Base-by-base conservation (phyloP, 2,888 invertebrate genomes). In the Stenurella melanura region DNA sequence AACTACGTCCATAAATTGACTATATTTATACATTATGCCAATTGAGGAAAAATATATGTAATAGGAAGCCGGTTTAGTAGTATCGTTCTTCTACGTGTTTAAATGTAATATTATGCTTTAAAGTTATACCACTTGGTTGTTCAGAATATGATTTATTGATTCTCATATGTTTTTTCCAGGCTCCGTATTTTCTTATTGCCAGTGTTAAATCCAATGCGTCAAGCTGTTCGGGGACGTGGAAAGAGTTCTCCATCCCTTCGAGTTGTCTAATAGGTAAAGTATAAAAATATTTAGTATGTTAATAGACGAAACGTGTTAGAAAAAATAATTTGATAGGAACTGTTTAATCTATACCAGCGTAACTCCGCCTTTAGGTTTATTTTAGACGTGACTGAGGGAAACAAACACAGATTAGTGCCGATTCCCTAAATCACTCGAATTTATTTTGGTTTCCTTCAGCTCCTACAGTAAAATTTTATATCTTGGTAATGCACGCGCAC, bases 191-290 rank as follows among this genome's bases (percentile, higher is more conserved):
- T 89, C 87, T 86, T 77, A 75, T 80, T 87, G 85, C 81, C 80
- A 84, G 86, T 87, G 90, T 90, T 90, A 86, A 90, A 91, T 88
- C 91, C 91, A 92, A 92, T 92, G 92, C 92, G 89, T 92, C 92
- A 92, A 92, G 91, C 92, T 92, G 92, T 92, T 92, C 92, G 92
- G 91, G 90, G 91, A 92, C 90, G 92, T 92, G 92, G 92, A 92
- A 90, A 90, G 92, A 89, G 90, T 91, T 90, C 91, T 92, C 88
- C 91, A 92, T 90, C 91, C 92, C 89, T 92, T 92, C 92, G 92
- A 92, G 91, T 91, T 92, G 91, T 91, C 92, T 91, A 91, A 90
- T 89, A 92, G 92, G 91, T 91, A 87, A 82, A 86, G 87, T 81
- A 80, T 76, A 76, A 69, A 76, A 73, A 77, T 58, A 66, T 58